Conservation (phyloP, 2,113 vertebrate species). For the Cephalopholis sonnerati region DNA sequence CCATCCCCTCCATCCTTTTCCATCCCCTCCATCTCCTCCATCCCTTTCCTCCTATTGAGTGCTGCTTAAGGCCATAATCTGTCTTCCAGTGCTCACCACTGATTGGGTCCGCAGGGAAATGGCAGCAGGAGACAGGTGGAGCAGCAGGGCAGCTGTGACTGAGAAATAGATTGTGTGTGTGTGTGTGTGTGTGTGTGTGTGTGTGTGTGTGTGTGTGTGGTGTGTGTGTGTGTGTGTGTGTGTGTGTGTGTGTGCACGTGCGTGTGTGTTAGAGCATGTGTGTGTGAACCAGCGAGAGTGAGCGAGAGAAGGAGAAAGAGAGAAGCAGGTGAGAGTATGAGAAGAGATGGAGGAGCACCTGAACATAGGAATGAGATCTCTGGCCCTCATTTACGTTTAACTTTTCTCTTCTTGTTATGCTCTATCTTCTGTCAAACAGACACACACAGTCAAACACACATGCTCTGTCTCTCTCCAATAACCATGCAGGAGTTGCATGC, state of each 20-base stretch:
- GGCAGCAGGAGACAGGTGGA: conserved; percentile 55
- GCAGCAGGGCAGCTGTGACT: conserved; percentile 34
- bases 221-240: not conserved
- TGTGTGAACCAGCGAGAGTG: not conserved
- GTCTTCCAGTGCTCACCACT: conserved; percentile 53
- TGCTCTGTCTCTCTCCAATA: conserved; percentile 8
- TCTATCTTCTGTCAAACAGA: conserved; percentile 36
- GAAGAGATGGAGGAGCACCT: not conserved
- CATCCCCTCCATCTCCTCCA: conserved; percentile 1
- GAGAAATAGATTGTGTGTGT: conserved; percentile 2
- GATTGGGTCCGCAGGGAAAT: conserved; percentile 68
- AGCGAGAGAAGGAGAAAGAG: too few species aligned
- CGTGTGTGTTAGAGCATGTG: conserved; percentile 8
- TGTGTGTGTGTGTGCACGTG: too few species aligned
- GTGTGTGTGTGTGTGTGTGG: too few species aligned
- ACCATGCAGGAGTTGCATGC: conserved; percentile 37
- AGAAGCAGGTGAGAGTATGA: not conserved
- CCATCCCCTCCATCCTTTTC: not conserved
- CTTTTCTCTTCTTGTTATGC: conserved; percentile 47
- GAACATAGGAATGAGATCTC: not conserved
- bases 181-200: not conserved
- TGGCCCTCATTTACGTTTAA: conserved; percentile 31
- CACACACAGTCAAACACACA: conserved; percentile 16
- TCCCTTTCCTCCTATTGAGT: conserved; percentile 20
- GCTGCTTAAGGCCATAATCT: conserved; percentile 49